Evolutionary conservation across 2,888 invertebrate species (phyloP).

Genomic region (Mylabris sibirica): DNA sequence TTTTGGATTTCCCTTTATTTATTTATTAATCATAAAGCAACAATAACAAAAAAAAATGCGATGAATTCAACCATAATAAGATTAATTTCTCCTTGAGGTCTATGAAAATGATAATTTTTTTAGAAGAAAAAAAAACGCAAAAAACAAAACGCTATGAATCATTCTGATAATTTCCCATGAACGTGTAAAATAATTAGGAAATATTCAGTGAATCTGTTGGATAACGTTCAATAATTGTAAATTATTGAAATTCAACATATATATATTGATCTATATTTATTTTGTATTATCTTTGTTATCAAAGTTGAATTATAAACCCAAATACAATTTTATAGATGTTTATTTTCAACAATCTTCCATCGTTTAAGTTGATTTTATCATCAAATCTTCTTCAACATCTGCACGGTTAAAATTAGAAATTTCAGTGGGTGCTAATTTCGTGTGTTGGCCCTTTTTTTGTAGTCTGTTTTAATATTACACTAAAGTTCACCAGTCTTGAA

Average conservation of each 20-base stretch:
- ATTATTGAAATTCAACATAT: background rate
- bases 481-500: too few relatives aligned
- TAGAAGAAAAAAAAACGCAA: background rate
- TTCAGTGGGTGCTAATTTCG: background rate
- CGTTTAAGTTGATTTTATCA: background rate
- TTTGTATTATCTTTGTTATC: too few relatives aligned
- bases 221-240: background rate
- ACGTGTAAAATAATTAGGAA: background rate
- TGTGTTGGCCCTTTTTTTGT: background rate
- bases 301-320: too few relatives aligned
- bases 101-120: background rate
- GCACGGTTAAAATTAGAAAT: background rate
- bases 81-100: background rate
- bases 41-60: background rate
- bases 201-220: background rate
- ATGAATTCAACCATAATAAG: background rate
- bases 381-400: constrained; percentile 4
- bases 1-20: background rate
- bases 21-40: background rate
- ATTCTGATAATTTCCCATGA: background rate
- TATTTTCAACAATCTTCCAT: background rate
- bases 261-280: too few relatives aligned
- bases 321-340: background rate
- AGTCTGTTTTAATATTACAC: background rate
- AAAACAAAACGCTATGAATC: background rate